These are phyloP conservation scores for Antigone vipio DNA, from an alignment of 2,113 vertebrate genomes.

Conservation along the genomic window DNA sequence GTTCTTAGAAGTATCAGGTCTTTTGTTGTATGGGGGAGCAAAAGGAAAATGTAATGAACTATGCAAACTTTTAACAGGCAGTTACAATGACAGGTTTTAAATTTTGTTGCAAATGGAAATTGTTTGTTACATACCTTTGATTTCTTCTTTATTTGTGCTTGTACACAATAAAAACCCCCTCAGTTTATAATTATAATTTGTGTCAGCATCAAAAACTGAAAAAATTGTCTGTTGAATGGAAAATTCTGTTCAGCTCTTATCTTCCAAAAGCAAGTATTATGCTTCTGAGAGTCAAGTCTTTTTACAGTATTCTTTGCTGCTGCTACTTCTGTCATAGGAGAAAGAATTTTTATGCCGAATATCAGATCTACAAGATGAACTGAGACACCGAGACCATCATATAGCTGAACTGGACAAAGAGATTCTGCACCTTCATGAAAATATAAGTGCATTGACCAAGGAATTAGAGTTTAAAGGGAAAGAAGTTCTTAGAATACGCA, in stretches of 20 bases:
- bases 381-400: slow-evolving; percentile 89
- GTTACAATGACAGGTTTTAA: background rate
- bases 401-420: slow-evolving; percentile 93
- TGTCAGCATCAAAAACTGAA: background rate
- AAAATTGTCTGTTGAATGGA: background rate
- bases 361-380: slow-evolving; percentile 90
- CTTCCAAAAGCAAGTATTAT: background rate
- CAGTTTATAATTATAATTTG: background rate
- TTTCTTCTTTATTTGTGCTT: background rate
- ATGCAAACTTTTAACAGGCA: background rate
- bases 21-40: background rate
- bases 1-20: background rate
- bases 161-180: background rate
- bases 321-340: slow-evolving; percentile 75
- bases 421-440: slow-evolving; percentile 92
- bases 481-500: slow-evolving; percentile 96
- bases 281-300: background rate
- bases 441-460: slow-evolving; percentile 92
- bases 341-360: slow-evolving; percentile 87
- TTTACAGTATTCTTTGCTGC: background rate
- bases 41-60: background rate
- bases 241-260: background rate
- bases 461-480: slow-evolving; percentile 97
- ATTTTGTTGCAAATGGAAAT: background rate
- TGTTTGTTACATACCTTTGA: background rate